Conservation (phyloP, 2,888 invertebrate species). For the Idaea biselata region DNA sequence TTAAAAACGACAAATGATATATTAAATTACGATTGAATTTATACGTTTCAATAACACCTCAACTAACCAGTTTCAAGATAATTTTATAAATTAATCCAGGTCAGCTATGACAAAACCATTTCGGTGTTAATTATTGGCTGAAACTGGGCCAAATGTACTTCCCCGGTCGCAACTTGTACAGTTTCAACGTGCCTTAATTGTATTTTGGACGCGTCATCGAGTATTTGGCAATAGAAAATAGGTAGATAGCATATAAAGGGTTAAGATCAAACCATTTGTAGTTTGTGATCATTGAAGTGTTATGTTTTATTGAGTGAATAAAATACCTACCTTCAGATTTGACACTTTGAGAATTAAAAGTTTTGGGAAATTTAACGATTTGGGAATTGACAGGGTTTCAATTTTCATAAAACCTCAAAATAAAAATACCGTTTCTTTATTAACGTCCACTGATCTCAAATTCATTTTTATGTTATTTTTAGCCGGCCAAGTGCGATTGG, state of each 20-base stretch:
- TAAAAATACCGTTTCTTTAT: too few relatives aligned
- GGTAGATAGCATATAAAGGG: neutral
- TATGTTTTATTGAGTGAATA: neutral
- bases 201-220: neutral
- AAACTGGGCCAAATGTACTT: neutral
- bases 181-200: neutral
- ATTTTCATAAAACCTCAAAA: too few relatives aligned
- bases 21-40: neutral
- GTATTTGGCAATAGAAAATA: conserved; percentile 1
- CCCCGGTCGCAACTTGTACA: neutral
- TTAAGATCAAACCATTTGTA: neutral
- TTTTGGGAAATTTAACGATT: too few relatives aligned
- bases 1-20: too few relatives aligned
- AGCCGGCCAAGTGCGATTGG: too few relatives aligned
- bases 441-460: too few relatives aligned
- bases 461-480: too few relatives aligned
- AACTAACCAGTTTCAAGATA: neutral
- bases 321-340: neutral
- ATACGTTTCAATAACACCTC: neutral
- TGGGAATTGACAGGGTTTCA: too few relatives aligned
- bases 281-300: neutral
- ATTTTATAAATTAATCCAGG: neutral
- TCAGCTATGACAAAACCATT: neutral
- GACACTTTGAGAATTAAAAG: too few relatives aligned
- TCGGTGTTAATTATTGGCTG: neutral